Conservation (phyloP, 1,140 invertebrate genomes). For the Schmidtea mediterranea region DNA sequence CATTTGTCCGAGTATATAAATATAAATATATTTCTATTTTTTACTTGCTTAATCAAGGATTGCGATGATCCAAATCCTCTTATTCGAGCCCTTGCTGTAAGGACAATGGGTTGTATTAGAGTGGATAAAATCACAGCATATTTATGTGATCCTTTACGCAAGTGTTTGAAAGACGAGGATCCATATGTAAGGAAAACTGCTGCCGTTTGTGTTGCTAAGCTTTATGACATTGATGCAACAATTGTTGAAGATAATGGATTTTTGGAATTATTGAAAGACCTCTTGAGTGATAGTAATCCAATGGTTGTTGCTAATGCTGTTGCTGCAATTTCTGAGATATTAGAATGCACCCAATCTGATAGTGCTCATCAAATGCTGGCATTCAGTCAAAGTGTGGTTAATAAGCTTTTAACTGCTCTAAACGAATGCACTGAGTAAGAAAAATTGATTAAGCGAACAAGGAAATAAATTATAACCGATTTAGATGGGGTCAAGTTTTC, state of each 20-base stretch:
- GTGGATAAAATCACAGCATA: conserved; percentile 99
- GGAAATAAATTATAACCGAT: conserved; percentile 4
- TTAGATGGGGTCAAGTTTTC: conserved; percentile 74
- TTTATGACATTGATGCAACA: conserved; percentile 90
- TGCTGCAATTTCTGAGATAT: conserved; percentile 87
- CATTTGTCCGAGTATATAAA: conserved; percentile 75
- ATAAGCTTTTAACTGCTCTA: conserved; percentile 82
- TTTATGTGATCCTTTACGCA: conserved; percentile 82
- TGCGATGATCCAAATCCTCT: conserved; percentile 98
- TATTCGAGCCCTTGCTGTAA: conserved; percentile 81
- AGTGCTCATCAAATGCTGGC: conserved; percentile 70
- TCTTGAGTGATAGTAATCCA: conserved; percentile 95
- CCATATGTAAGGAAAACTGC: conserved; percentile 97
- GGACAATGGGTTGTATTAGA: conserved; percentile 97
- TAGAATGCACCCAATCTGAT: conserved; percentile 52
- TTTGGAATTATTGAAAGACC: conserved; percentile 75
- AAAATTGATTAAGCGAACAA: neutral
- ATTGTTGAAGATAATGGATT: conserved; percentile 95
- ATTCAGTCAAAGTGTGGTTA: conserved; percentile 87
- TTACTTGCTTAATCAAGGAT: no score
- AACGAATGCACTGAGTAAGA: conserved; percentile 80
- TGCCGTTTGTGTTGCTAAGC: conserved; percentile 90
- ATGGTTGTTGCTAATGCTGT: conserved; percentile 98
- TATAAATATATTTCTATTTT: no score
- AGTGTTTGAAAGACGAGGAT: conserved; percentile 86